Evolutionary conservation across 1,140 invertebrate genomes (phyloP).

Genomic region (Hypothenemus hampei): DNA sequence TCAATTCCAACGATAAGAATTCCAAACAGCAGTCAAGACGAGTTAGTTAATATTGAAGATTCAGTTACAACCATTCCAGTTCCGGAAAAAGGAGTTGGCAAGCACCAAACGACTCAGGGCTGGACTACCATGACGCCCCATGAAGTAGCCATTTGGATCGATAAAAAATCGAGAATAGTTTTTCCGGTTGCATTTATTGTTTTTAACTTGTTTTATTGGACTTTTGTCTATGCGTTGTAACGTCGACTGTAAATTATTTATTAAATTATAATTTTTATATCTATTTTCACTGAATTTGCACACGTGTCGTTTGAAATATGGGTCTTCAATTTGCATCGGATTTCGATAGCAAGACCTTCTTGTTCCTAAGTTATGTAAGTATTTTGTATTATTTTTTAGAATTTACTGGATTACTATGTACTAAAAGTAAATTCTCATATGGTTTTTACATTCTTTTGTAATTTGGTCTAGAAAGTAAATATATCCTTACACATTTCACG

Average conservation of each 20-base stretch:
- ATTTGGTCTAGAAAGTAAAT: no score
- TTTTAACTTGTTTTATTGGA: conserved; percentile 83
- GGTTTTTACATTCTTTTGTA: no score
- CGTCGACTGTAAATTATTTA: not conserved
- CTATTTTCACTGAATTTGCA: no score
- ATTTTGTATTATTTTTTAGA: not conserved
- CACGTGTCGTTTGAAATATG: no score
- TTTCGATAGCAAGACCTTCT: no score
- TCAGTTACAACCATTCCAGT: conserved; percentile 33
- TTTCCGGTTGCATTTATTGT: conserved; percentile 75
- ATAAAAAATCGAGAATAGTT: conserved; percentile 68
- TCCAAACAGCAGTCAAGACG: conserved; percentile 59
- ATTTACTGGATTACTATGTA: not conserved
- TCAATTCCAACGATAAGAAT: conserved; percentile 56
- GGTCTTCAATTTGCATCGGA: no score
- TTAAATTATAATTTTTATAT: conserved; percentile 5
- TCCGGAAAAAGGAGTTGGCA: conserved; percentile 28
- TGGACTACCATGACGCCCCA: conserved; percentile 83
- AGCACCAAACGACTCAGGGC: conserved; percentile 34
- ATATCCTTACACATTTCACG: no score
- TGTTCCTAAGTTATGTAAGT: not conserved
- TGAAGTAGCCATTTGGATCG: conserved; percentile 82
- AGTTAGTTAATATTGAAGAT: conserved; percentile 43
- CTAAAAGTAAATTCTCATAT: no score
- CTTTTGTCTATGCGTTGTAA: conserved; percentile 55